Percentiles rank a stretch among this genome's conserved stretches.
These are phyloP conservation scores for Myotis vivesi DNA, from an alignment of 2,797 vertebrate genomes.

Conservation along the genomic window DNA sequence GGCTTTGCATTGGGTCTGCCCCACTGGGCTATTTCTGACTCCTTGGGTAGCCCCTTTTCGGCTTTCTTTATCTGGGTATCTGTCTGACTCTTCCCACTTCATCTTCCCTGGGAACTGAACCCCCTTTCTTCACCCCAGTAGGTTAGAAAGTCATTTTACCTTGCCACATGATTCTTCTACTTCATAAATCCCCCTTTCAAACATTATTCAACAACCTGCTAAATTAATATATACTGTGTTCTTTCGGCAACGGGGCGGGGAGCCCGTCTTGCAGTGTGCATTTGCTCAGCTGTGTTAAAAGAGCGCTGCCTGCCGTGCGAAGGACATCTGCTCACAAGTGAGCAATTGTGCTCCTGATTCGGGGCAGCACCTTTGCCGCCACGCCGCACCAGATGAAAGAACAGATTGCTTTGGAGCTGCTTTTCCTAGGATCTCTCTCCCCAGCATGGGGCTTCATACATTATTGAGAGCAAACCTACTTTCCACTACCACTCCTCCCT, in stretches of 20 bases:
- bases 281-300: slow-evolving; percentile 80
- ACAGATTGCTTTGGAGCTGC: slow-evolving; percentile 83
- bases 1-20: not conserved
- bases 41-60: fast-evolving
- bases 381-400: slow-evolving; percentile 87
- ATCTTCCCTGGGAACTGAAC: not conserved
- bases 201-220: slow-evolving; percentile 82
- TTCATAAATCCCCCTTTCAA: slow-evolving; percentile 82
- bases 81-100: not conserved
- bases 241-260: slow-evolving; percentile 83
- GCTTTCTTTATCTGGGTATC: not conserved
- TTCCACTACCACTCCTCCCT: slow-evolving; percentile 78
- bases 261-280: slow-evolving; percentile 80
- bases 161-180: slow-evolving; percentile 75
- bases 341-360: slow-evolving; percentile 86
- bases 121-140: slow-evolving; percentile 52
- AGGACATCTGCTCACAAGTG: slow-evolving; percentile 87
- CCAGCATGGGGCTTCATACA: slow-evolving; percentile 82
- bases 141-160: slow-evolving; percentile 81
- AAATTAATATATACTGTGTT: slow-evolving; percentile 83
- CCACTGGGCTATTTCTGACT: not conserved
- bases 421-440: slow-evolving; percentile 81
- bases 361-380: slow-evolving; percentile 84
- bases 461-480: slow-evolving; percentile 83
- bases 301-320: slow-evolving; percentile 77